Percentiles rank a stretch among this genome's conserved stretches.
phyloP scores from a whole-genome alignment of 2,113 vertebrate genomes.

The Ia io region DNA sequence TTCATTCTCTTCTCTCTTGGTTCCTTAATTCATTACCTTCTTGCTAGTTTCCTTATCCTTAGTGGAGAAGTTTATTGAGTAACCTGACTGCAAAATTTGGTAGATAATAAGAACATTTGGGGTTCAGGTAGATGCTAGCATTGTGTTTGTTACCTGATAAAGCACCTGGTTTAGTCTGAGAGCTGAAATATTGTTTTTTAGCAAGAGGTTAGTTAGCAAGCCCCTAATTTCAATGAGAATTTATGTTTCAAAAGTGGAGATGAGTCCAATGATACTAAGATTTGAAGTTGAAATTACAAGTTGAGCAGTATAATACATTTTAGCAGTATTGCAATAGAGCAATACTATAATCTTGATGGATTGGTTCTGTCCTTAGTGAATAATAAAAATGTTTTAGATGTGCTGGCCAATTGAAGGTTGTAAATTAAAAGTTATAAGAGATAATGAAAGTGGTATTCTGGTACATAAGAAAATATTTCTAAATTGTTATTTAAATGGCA shows the following conservation, averaged over 20 bases:
- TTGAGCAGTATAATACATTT: not conserved
- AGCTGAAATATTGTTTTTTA: not conserved
- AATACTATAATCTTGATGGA: not conserved
- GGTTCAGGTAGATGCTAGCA: not conserved
- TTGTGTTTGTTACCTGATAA: not conserved
- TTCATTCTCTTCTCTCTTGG: not conserved
- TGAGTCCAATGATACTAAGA: not conserved
- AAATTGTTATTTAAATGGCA: constrained; percentile 22
- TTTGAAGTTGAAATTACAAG: not conserved
- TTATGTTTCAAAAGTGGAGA: constrained; percentile 13
- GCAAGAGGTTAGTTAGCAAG: not conserved
- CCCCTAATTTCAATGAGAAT: not conserved
- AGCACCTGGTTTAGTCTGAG: not conserved
- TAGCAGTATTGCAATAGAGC: not conserved
- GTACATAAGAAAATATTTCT: constrained; percentile 31
- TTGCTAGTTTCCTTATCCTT: not conserved
- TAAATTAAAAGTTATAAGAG: not conserved
- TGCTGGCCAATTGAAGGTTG: not conserved
- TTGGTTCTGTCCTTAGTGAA: not conserved
- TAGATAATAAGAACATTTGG: not conserved
- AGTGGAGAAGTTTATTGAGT: not conserved
- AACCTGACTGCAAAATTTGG: not conserved
- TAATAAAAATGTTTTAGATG: not conserved
- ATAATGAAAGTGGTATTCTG: not conserved
- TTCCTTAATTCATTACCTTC: not conserved